Conservation (phyloP, 2,113 vertebrate species). For the Phyllostomus hastatus region DNA sequence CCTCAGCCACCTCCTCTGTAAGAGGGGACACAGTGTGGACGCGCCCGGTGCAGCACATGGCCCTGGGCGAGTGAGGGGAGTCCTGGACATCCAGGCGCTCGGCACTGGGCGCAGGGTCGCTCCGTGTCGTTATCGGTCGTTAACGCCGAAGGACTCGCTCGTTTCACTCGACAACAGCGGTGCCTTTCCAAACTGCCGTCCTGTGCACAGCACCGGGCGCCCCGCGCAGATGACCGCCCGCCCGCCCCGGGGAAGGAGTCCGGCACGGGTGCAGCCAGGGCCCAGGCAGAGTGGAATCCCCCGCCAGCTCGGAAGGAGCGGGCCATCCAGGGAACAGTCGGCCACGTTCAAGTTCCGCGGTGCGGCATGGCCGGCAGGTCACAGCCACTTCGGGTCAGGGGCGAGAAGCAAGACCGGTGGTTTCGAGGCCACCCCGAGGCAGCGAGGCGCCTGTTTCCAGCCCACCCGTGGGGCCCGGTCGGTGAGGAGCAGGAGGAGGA, state of each 20-base stretch:
- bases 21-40: rapidly evolving
- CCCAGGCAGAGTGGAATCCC: neutral
- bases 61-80: rapidly evolving
- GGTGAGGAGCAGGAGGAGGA: neutral
- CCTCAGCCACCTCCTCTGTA: neutral
- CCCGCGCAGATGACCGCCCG: neutral
- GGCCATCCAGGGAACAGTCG: neutral
- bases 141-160: rapidly evolving
- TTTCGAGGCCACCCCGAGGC: neutral
- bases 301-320: rapidly evolving
- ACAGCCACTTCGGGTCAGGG: neutral
- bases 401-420: neutral
- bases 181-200: neutral
- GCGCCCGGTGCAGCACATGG: rapidly evolving
- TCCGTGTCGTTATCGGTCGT: no score
- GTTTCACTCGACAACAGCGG: neutral
- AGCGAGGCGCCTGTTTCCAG: rapidly evolving
- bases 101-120: rapidly evolving
- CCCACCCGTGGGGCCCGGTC: rapidly evolving
- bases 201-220: rapidly evolving
- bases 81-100: rapidly evolving
- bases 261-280: neutral
- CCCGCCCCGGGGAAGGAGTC: neutral
- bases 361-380: rapidly evolving
- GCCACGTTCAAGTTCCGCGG: rapidly evolving